Percentiles rank a stretch among this genome's conserved stretches.
These are phyloP conservation scores for Lathronympha strigana DNA, from an alignment of 2,888 invertebrate species.

Conservation along the genomic window DNA sequence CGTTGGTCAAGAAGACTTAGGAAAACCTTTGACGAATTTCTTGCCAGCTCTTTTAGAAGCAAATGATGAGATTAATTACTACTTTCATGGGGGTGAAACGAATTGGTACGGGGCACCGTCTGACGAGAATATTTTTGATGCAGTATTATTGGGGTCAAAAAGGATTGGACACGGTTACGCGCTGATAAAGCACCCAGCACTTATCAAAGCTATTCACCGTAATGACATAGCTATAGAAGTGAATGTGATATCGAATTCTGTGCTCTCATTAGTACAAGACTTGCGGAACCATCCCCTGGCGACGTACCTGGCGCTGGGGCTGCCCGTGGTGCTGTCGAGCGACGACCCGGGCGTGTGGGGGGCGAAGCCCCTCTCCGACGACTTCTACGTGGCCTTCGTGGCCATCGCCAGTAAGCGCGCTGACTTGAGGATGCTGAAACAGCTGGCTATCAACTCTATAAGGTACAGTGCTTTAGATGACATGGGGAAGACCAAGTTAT, in stretches of 20 bases:
- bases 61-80: conserved; percentile 85
- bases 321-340: conserved; percentile 90
- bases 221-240: conserved; percentile 89
- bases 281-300: conserved; percentile 91
- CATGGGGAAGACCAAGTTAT: conserved; percentile 54
- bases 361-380: conserved; percentile 89
- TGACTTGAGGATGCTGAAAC: conserved; percentile 89
- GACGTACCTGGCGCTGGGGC: conserved; percentile 85
- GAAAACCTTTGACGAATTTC: conserved; percentile 85
- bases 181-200: conserved; percentile 88
- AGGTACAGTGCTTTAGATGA: conserved; percentile 84
- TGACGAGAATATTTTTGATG: conserved; percentile 91
- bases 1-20: conserved; percentile 91
- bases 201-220: conserved; percentile 82
- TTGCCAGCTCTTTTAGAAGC: conserved; percentile 79
- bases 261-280: conserved; percentile 87
- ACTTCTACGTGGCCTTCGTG: conserved; percentile 91
- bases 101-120: conserved; percentile 87
- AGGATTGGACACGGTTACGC: conserved; percentile 92
- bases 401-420: conserved; percentile 88
- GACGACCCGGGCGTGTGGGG: conserved; percentile 93
- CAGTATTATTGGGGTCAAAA: conserved; percentile 88
- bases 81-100: conserved; percentile 93
- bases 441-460: conserved; percentile 90
- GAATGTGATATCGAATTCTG: conserved; percentile 92